phyloP scores from a whole-genome alignment of 1,140 invertebrate species.

The Papilio aristodemus region DNA sequence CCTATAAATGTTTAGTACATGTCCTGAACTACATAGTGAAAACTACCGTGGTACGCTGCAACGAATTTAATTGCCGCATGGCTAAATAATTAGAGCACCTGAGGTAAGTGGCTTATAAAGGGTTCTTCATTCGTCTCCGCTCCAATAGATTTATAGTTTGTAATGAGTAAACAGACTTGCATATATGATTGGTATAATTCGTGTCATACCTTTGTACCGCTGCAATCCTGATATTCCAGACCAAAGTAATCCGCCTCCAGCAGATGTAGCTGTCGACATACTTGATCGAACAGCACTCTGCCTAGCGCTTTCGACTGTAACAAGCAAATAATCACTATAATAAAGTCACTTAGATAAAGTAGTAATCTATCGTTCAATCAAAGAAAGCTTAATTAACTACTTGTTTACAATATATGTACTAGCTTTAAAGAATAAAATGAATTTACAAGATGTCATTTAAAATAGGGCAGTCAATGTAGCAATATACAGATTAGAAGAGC shows the following conservation, averaged over 20 bases:
- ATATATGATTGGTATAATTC: neutral
- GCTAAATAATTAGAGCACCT: neutral
- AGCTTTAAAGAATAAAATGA: too few relatives aligned
- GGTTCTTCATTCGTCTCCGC: neutral
- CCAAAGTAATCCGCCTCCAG: conserved; percentile 99
- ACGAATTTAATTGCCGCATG: neutral
- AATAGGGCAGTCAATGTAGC: neutral
- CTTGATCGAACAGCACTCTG: conserved; percentile 96
- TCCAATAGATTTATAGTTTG: neutral
- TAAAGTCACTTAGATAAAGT: too few relatives aligned
- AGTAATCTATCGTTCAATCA: too few relatives aligned
- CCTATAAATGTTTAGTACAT: too few relatives aligned
- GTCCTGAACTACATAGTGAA: neutral
- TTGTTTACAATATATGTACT: too few relatives aligned
- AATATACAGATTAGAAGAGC: neutral
- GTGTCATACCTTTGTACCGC: conserved; percentile 88
- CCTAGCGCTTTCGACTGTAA: conserved; percentile 97
- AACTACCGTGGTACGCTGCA: neutral
- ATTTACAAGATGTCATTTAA: conserved; percentile 2
- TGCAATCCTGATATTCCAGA: conserved; percentile 94
- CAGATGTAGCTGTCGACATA: conserved; percentile 96
- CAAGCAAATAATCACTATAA: conserved; percentile 44
- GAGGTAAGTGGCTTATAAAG: neutral
- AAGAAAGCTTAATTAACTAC: too few relatives aligned
- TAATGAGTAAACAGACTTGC: neutral